Evolutionary conservation across 2,797 vertebrate species (phyloP).

Genomic region (Rhabdophis nuchalis): DNA sequence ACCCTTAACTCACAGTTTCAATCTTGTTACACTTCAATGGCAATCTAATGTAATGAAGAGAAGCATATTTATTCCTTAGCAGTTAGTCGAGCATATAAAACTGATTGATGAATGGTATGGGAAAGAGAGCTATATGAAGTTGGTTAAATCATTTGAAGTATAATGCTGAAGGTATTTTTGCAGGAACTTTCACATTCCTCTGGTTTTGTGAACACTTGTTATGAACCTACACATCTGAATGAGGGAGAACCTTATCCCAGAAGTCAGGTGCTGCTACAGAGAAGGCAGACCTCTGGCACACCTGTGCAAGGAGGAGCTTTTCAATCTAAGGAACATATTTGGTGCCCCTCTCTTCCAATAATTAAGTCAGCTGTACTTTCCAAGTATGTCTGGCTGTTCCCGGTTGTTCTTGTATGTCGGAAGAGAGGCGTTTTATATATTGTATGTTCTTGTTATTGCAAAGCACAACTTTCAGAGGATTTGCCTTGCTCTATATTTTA

Average conservation of each 20-base stretch:
- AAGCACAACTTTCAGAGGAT: neutral
- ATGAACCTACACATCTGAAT: neutral
- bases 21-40: neutral
- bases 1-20: neutral
- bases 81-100: neutral
- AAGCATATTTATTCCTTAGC: neutral
- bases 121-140: neutral
- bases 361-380: neutral
- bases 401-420: neutral
- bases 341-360: neutral
- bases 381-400: neutral
- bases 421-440: neutral
- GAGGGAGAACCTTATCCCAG: neutral
- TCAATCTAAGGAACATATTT: neutral
- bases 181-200: neutral
- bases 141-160: neutral
- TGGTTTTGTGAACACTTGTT: neutral
- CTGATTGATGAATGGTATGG: neutral
- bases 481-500: neutral
- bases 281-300: neutral
- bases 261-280: neutral
- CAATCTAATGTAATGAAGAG: neutral
- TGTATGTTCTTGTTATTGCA: neutral
- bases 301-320: neutral
- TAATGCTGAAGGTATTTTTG: neutral